Evolutionary conservation across 2,888 invertebrate species (phyloP), one percentile per base, ranked within the genome.

Genomic region (Disparrhopalites patrizii): DNA sequence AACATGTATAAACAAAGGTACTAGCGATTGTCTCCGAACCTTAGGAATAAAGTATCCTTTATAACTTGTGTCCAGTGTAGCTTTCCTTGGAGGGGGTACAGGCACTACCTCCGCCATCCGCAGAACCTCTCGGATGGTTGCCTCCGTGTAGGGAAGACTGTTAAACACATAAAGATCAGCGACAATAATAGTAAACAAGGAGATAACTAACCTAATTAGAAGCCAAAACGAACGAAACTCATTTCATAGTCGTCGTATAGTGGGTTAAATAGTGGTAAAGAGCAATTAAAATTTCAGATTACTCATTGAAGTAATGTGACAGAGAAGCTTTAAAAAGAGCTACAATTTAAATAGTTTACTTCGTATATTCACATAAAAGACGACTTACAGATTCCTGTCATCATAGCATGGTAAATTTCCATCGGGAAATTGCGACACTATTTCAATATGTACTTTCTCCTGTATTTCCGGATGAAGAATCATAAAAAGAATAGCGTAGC

Each of bases 101-200:
- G 66, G 61, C 3, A 62, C 56, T 7, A 66, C 66, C 20, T 47
- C 33, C 4, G 40, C 55, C 15, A 55, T 18, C 8, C 66, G 18
- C 3, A 62, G 13, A 10, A 55, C 33, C 25, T 66, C 66, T 1
- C 43, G 28, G 15, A 66, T 61, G 2, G 54, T 54, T 20, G 62
- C 62, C 27, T 58, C 51, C 15, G 62, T 55, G 33, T 62, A 66
- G 5, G 66, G 66, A 23, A 66, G 47, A 2, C 65, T 57, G 28
- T 47, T 7, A 23, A 13, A 36, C 3, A 15, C 28, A n/a, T 18
- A 47, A 15, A 60, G 25, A 28, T 18, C 38, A 57, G 30, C n/a
- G 18, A 47, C 20, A 43, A 58, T 5, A 20, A 27, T 7, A 27
- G 8, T 54, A 10, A 10, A 15, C 4, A 10, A 40, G 13, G 18